Evolutionary conservation across 2,888 invertebrate genomes (phyloP).

Genomic region (Melangyna quadrimaculata): DNA sequence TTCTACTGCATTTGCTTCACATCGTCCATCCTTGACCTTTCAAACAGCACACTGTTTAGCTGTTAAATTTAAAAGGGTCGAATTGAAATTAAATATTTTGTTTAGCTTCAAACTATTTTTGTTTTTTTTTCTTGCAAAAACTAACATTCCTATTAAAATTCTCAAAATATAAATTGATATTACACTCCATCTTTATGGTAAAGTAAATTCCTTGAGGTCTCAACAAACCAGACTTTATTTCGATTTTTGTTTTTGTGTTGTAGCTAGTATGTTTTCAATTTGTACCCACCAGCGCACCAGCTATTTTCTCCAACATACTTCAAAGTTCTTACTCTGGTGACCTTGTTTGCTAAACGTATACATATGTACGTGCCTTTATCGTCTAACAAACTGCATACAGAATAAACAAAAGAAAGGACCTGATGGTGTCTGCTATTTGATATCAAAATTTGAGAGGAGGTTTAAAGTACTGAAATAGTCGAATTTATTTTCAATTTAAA

Average conservation of each 20-base stretch:
- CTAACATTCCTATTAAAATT: background rate
- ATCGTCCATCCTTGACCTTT: background rate
- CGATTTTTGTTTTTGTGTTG: too few relatives aligned
- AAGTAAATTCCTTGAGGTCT: background rate
- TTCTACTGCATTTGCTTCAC: background rate
- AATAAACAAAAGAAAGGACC: background rate
- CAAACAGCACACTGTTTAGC: background rate
- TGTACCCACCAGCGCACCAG: too few relatives aligned
- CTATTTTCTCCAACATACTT: background rate
- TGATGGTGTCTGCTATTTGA: background rate
- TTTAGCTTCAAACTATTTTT: background rate
- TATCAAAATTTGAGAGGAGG: background rate
- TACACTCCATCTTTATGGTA: background rate
- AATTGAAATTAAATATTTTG: background rate
- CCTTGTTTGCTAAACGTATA: background rate
- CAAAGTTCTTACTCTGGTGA: background rate
- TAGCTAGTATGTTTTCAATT: background rate
- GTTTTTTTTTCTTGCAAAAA: background rate
- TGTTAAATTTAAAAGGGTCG: background rate
- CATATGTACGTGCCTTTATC: background rate
- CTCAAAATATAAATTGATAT: background rate
- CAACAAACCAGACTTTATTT: background rate
- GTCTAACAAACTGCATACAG: background rate
- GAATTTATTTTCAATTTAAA: background rate
- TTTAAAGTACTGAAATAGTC: background rate